phyloP scores from a whole-genome alignment of 2,888 invertebrate species.

The Formica aserva region DNA sequence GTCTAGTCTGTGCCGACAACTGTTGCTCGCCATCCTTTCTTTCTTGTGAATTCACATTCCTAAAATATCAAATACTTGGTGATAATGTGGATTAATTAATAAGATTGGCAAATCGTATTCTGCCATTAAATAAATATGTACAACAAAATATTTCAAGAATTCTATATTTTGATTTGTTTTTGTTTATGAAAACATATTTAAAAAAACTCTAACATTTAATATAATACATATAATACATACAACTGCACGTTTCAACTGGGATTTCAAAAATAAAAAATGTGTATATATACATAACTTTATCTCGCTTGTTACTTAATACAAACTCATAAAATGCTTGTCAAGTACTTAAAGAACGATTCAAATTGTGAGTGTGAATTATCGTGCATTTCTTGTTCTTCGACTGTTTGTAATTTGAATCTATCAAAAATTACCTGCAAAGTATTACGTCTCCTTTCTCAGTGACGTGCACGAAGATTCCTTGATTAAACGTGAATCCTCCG shows the following conservation, averaged over 20 bases:
- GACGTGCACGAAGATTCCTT: constrained; percentile 90
- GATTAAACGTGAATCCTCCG: constrained; percentile 92
- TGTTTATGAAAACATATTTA: background rate
- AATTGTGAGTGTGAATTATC: background rate
- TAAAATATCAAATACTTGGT: constrained; percentile 51
- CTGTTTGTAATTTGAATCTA: constrained; percentile 6
- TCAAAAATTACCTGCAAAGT: constrained; percentile 84
- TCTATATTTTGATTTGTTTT: background rate
- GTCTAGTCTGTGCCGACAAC: constrained; percentile 74
- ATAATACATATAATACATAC: background rate
- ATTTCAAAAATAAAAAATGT: background rate
- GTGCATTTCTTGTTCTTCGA: background rate
- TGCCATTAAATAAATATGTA: background rate
- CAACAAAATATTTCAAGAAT: background rate
- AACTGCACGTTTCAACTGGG: background rate
- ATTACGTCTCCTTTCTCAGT: constrained; percentile 89
- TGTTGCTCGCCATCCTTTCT: constrained; percentile 85
- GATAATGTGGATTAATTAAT: background rate
- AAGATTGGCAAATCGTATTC: background rate
- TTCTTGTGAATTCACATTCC: constrained; percentile 82
- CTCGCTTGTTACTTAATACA: background rate
- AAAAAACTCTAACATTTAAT: background rate
- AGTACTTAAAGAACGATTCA: background rate
- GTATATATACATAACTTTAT: background rate
- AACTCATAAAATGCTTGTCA: background rate